Conservation (phyloP, 2,888 invertebrate genomes). For the Ophraella communa region DNA sequence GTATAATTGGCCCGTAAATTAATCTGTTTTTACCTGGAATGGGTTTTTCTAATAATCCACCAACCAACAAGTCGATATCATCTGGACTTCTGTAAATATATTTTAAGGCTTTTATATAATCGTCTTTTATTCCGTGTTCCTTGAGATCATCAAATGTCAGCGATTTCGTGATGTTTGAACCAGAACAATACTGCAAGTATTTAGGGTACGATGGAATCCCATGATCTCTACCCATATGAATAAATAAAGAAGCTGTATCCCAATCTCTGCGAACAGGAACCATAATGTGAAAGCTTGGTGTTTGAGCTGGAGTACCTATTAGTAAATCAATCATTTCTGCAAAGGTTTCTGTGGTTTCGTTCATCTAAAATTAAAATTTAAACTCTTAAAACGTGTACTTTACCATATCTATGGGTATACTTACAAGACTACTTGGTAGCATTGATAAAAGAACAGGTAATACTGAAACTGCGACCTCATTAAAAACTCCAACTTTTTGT, state of each 20-base stretch:
- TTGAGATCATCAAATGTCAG: slow-evolving; percentile 62
- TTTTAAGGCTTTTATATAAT: slow-evolving; percentile 69
- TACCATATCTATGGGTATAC: slow-evolving; percentile 36
- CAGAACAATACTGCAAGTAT: slow-evolving; percentile 71
- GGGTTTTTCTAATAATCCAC: slow-evolving; percentile 82
- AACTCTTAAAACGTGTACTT: too few relatives aligned
- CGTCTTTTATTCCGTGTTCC: slow-evolving; percentile 64
- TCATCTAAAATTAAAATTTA: slow-evolving; percentile 66
- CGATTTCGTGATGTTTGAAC: slow-evolving; percentile 47
- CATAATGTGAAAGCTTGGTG: slow-evolving; percentile 65
- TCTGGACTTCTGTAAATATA: slow-evolving; percentile 74
- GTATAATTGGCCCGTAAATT: too few relatives aligned
- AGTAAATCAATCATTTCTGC: slow-evolving; percentile 67
- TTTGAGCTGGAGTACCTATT: slow-evolving; percentile 69
- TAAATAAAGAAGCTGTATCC: slow-evolving; percentile 62
- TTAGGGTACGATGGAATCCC: slow-evolving; percentile 78
- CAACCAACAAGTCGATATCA: slow-evolving; percentile 86
- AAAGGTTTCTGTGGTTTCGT: slow-evolving; percentile 62
- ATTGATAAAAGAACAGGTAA: slow-evolving; percentile 78
- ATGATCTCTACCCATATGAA: slow-evolving; percentile 78
- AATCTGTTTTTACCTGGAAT: slow-evolving; percentile 64
- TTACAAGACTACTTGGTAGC: slow-evolving; percentile 74
- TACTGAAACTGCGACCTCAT: slow-evolving; percentile 78
- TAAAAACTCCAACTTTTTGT: slow-evolving; percentile 77
- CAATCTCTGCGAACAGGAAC: slow-evolving; percentile 56